Base-by-base conservation (phyloP, 2,113 vertebrate species). In the Delphinapterus leucas region DNA sequence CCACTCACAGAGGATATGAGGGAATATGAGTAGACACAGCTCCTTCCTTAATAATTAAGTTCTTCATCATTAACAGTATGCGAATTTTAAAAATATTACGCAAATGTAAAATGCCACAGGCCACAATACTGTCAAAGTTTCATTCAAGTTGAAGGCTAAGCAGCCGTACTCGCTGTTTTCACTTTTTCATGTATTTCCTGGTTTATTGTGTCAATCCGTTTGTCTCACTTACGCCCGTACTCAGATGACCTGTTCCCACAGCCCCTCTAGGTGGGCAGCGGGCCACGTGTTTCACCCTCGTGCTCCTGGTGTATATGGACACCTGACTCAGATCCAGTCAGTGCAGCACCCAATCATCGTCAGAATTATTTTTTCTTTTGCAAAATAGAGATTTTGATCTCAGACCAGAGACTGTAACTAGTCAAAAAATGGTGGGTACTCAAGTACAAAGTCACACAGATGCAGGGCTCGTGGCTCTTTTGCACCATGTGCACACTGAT, bases 261-360 rank as follows among this genome's bases (percentile, higher is more conserved):
- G 38, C 53, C 88, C 65, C 33, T 84, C 55, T n/a, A 33, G 23
- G 36, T 38, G 38, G 68, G n/a, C 36, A 28, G 47, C 2, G 1
- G 23, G 67, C 21, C 36, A 11, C 0, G 0, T 0, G 31, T 41
- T 44, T 10, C n/a, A 1, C 15, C 23, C 31, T 71, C 25, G 11
- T 0, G 5, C 26, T 11, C 33, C 49, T n/a, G 13, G 31, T 23
- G 49, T 20, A 23, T 11, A 7, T 23, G 33, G 77, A 63, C 53
- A 61, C 1, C 70, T 36, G 41, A 76, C 60, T 70, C 80, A 31
- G 47, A 80, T 20, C 67, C 63, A 58, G 73, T 15, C 26, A 80
- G 60, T 33, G 67, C n/a, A 11, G 28, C 11, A 31, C 67, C 38
- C 8, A 68, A 28, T 49, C 65, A 14, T 31, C 13, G n/a, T 14